These are phyloP conservation scores for Cryptocephalus primarius DNA, from an alignment of 2,888 invertebrate species.

Conservation along the genomic window DNA sequence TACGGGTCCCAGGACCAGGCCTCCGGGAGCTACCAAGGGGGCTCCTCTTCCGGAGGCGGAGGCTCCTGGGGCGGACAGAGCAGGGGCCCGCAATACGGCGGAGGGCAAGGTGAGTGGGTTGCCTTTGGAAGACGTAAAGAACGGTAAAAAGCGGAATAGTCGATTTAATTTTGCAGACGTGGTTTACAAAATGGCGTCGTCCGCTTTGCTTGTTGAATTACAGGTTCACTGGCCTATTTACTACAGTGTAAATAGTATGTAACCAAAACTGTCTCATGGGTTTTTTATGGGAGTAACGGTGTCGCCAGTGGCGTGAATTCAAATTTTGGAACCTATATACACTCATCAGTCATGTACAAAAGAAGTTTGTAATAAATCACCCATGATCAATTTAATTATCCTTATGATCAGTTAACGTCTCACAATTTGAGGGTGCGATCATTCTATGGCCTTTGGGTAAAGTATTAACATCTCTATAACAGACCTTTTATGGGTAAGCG, in stretches of 20 bases:
- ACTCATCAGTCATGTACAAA: too few relatives aligned
- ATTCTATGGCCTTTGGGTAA: too few relatives aligned
- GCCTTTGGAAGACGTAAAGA: not conserved
- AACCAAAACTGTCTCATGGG: not conserved
- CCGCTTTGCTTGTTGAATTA: not conserved
- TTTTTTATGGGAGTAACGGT: too few relatives aligned
- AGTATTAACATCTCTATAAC: too few relatives aligned
- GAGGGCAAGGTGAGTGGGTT: slow-evolving; percentile 23
- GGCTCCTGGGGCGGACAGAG: slow-evolving; percentile 21
- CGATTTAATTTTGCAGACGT: not conserved
- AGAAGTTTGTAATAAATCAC: too few relatives aligned
- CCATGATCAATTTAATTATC: too few relatives aligned
- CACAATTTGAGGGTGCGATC: too few relatives aligned
- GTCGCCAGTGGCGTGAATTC: too few relatives aligned
- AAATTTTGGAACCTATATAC: too few relatives aligned
- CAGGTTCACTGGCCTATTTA: not conserved
- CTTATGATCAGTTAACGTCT: too few relatives aligned
- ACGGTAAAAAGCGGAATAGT: not conserved
- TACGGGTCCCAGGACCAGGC: not conserved
- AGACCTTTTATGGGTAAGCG: too few relatives aligned
- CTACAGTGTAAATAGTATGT: not conserved
- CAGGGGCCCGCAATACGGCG: slow-evolving; percentile 18
- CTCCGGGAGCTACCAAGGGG: slow-evolving; percentile 8
- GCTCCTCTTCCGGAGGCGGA: slow-evolving; percentile 7
- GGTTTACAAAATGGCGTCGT: slow-evolving; percentile 6